Percentiles rank a stretch among this genome's conserved stretches.
Evolutionary conservation across 1,140 invertebrate genomes (phyloP).

Genomic region (Spodoptera litura): DNA sequence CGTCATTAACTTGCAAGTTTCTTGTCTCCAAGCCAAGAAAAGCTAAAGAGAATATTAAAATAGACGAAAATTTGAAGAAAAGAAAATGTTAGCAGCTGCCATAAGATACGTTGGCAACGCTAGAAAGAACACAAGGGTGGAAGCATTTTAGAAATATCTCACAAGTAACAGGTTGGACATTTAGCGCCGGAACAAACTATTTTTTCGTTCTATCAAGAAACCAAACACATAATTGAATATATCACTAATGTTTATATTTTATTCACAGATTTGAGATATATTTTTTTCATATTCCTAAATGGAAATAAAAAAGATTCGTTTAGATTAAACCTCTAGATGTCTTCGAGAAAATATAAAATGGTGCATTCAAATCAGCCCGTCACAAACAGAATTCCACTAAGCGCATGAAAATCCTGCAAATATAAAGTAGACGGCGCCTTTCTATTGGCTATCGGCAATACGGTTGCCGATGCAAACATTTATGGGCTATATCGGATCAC

Average conservation of each 20-base stretch:
- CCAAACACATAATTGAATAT: too few relatives aligned
- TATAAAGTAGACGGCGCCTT: neutral
- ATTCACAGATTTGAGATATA: too few relatives aligned
- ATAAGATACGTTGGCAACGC: neutral
- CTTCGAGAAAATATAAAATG: too few relatives aligned
- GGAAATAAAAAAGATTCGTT: too few relatives aligned
- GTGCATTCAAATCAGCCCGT: too few relatives aligned
- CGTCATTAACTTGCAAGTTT: slow-evolving; percentile 23
- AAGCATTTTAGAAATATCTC: neutral
- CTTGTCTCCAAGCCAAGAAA: slow-evolving; percentile 23
- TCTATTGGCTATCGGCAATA: slow-evolving; percentile 7
- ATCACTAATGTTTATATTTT: too few relatives aligned
- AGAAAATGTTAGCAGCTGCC: neutral
- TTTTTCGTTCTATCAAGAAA: too few relatives aligned
- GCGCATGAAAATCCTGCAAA: neutral
- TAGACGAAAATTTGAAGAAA: slow-evolving; percentile 5
- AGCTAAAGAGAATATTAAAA: slow-evolving; percentile 23
- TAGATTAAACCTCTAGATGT: too few relatives aligned
- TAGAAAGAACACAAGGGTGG: neutral
- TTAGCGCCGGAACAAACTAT: neutral
- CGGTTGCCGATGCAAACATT: slow-evolving; percentile 5
- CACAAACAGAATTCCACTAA: too few relatives aligned
- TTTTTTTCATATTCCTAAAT: too few relatives aligned
- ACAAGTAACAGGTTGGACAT: slow-evolving; percentile 17
- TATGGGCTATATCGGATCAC: slow-evolving; percentile 17